These are phyloP conservation scores for Cynoglossus semilaevis DNA, from an alignment of 2,113 vertebrate genomes.

Conservation along the genomic window DNA sequence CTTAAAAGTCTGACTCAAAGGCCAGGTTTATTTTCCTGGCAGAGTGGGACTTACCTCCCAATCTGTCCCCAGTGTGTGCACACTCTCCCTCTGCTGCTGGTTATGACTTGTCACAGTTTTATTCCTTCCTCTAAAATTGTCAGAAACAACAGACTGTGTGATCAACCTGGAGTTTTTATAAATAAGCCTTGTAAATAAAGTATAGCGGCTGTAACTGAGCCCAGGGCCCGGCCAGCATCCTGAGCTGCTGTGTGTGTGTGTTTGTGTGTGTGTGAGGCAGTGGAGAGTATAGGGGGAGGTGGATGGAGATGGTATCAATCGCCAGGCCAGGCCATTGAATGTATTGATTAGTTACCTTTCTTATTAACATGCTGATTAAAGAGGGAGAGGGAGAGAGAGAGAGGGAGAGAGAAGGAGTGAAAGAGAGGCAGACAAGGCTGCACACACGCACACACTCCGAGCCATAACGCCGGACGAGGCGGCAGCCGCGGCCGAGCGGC, in stretches of 20 bases:
- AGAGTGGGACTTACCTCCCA: neutral
- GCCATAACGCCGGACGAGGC: constrained; percentile 46
- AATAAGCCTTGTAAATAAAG: constrained; percentile 28
- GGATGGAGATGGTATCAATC: constrained; percentile 82
- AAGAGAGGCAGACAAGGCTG: constrained; percentile 50
- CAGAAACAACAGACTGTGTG: neutral
- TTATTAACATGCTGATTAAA: constrained; percentile 88
- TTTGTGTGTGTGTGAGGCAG: constrained; percentile 48
- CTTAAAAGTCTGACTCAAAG: neutral
- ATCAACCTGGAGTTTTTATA: neutral
- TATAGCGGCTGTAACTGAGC: constrained; percentile 41
- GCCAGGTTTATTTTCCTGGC: neutral
- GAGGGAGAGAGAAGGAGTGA: constrained; percentile 58
- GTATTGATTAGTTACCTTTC: constrained; percentile 87
- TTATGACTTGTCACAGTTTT: neutral
- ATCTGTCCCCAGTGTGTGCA: neutral
- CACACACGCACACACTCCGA: constrained; percentile 52
- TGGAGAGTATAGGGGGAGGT: constrained; percentile 61
- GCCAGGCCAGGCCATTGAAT: constrained; percentile 79
- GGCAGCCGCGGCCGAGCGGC: constrained; percentile 15
- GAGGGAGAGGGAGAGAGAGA: constrained; percentile 62
- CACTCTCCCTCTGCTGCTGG: neutral
- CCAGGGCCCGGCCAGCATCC: constrained; percentile 42
- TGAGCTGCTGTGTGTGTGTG: constrained; percentile 49
- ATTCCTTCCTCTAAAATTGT: neutral